Base-by-base conservation (phyloP, 2,113 vertebrate genomes). In the Carassius gibelio region DNA sequence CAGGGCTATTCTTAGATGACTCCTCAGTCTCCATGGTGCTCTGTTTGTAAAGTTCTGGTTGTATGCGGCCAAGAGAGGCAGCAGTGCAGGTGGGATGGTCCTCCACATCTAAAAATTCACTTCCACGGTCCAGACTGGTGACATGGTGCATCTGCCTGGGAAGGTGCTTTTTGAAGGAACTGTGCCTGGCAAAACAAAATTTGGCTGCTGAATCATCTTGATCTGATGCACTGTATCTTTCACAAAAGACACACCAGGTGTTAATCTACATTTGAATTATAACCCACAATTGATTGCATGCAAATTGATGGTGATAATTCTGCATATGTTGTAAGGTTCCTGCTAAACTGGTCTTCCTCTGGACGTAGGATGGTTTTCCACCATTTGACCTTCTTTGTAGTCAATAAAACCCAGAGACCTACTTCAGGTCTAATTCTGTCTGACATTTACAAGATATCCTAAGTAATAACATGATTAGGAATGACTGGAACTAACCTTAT, bases 41-140 rank as follows among this genome's bases (percentile, higher is more conserved):
- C 86, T 92, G 92, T 88, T 94, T 94, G 90, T 96, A 96, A 14
- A 96, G 87, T 89, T 96, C 95, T 0, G 95, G 95, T 75, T 95
- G 94, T 86, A 96, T 95, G 87, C 95, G 95, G 4, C 95, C 95
- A 0, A 96, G 94, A 13, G 86, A 75, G 2, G 76, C 86, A 11
- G 82, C 61, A 15, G 82, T 85, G 89, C 95, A 93, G 57, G 92
- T 94, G 82, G 91, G 91, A n/a, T 95, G 94, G 6, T 96, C 95
- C 57, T 90, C 88, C 61, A 92, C 87, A 2, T 91, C 92, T 72
- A 85, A 69, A 80, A 78, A 87, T 10, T 92, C 91, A 38, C 72
- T 81, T 15, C 83, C 89, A 38, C 90, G 87, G 72, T 91, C 90
- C 0, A 79, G 87, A 75, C 92, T 91, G 68, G 90, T 90, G 62